Evolutionary conservation across 2,888 invertebrate genomes (phyloP).

Genomic region (Lochmaea crataegi): DNA sequence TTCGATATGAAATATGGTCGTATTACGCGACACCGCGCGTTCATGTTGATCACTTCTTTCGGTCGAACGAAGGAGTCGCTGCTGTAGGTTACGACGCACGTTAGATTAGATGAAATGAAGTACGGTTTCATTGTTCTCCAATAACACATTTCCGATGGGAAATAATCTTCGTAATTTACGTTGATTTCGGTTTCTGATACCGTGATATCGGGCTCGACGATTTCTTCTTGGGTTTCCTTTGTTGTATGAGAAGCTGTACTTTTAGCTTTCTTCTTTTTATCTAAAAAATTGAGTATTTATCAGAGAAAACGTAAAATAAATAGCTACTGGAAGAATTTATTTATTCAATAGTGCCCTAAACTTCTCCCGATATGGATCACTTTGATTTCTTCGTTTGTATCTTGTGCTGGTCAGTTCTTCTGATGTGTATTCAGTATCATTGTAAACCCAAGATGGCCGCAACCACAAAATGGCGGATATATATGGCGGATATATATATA

Average conservation of each 20-base stretch:
- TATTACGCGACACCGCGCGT: slow-evolving; percentile 46
- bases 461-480: no score
- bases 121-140: slow-evolving; percentile 50
- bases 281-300: background rate
- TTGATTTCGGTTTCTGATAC: slow-evolving; percentile 46
- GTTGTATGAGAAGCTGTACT: background rate
- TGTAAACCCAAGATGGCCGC: no score
- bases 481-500: no score
- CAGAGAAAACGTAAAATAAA: no score
- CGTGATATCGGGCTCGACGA: slow-evolving; percentile 29
- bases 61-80: slow-evolving; percentile 38
- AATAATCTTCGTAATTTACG: slow-evolving; percentile 44
- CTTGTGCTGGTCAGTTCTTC: no score
- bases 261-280: background rate
- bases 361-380: no score
- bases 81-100: slow-evolving; percentile 46
- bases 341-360: no score
- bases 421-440: no score
- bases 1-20: slow-evolving; percentile 50
- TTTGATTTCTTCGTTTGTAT: no score
- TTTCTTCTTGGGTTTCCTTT: background rate
- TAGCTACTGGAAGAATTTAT: no score
- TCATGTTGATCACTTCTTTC: slow-evolving; percentile 44
- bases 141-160: slow-evolving; percentile 52
- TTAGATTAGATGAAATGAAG: slow-evolving; percentile 44